These are phyloP conservation scores for Lacerta bilineata DNA, from an alignment of 2,797 vertebrate genomes.

Conservation along the genomic window DNA sequence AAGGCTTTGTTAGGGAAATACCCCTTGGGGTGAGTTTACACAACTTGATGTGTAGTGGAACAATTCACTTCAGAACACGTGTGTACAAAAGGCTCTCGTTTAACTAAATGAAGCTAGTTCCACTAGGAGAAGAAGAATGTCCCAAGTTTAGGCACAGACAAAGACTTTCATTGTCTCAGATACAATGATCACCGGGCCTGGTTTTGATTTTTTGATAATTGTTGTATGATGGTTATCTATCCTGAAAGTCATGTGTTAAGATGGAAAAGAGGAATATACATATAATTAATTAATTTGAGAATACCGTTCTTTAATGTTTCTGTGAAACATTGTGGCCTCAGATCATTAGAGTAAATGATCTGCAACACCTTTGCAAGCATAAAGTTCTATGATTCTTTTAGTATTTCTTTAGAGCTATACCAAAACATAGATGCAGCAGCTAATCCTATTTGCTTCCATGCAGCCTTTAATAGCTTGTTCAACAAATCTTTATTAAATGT, in stretches of 20 bases:
- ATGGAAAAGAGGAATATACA: not conserved
- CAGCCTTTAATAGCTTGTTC: slow-evolving; percentile 35
- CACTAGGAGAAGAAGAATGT: not conserved
- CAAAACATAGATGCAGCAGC: not conserved
- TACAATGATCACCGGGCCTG: not conserved
- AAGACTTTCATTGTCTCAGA: not conserved
- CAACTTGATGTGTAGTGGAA: not conserved
- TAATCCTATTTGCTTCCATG: slow-evolving; percentile 19
- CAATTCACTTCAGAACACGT: not conserved
- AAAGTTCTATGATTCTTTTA: not conserved
- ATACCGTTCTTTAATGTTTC: not conserved
- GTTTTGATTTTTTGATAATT: not conserved
- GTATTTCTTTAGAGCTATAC: not conserved
- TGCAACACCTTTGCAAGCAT: not conserved
- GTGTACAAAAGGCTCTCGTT: not conserved
- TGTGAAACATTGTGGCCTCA: not conserved
- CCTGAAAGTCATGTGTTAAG: not conserved
- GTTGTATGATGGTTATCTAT: not conserved
- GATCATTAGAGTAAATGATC: not conserved
- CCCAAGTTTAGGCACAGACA: not conserved
- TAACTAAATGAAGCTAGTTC: not conserved
- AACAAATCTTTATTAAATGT: slow-evolving; percentile 36
- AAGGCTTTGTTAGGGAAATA: not conserved
- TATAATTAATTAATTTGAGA: not conserved
- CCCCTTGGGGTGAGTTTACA: not conserved